Percentiles rank a stretch among this genome's conserved stretches.
Conservation (phyloP, 2,797 vertebrate species). For the Limnodromus scolopaceus region DNA sequence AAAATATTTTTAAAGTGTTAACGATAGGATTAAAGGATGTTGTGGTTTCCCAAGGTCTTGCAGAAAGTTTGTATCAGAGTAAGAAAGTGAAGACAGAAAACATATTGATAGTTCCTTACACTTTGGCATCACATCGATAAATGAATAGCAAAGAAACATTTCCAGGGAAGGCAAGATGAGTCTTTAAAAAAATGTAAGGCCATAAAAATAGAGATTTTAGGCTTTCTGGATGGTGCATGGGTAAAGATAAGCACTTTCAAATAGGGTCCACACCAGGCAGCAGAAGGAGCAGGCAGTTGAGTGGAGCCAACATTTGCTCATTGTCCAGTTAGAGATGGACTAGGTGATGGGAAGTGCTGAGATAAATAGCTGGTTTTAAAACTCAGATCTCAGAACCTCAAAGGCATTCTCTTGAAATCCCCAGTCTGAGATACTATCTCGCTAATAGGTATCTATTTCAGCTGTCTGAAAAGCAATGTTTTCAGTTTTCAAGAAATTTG, state of each 20-base stretch:
- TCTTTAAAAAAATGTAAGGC: not conserved
- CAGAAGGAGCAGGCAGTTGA: not conserved
- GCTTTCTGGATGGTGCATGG: not conserved
- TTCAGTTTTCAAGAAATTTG: not conserved
- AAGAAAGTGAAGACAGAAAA: not conserved
- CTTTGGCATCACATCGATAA: not conserved
- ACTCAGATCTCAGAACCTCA: not conserved
- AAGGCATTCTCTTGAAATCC: not conserved
- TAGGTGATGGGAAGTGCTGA: not conserved
- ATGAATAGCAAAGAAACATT: not conserved
- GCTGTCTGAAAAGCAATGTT: not conserved
- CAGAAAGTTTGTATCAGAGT: not conserved
- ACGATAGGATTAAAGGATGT: not conserved
- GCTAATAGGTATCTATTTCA: not conserved
- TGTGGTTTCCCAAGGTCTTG: not conserved
- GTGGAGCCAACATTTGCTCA: not conserved
- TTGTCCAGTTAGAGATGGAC: not conserved
- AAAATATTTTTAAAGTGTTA: not conserved
- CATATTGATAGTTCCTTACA: not conserved
- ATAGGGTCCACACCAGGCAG: not conserved
- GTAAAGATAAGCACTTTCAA: not conserved
- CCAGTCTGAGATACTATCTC: not conserved
- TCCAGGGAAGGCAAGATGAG: not conserved
- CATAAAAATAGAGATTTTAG: not conserved
- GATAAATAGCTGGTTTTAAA: not conserved